phyloP scores from a whole-genome alignment of 2,888 invertebrate genomes.

The Suillia variegata region DNA sequence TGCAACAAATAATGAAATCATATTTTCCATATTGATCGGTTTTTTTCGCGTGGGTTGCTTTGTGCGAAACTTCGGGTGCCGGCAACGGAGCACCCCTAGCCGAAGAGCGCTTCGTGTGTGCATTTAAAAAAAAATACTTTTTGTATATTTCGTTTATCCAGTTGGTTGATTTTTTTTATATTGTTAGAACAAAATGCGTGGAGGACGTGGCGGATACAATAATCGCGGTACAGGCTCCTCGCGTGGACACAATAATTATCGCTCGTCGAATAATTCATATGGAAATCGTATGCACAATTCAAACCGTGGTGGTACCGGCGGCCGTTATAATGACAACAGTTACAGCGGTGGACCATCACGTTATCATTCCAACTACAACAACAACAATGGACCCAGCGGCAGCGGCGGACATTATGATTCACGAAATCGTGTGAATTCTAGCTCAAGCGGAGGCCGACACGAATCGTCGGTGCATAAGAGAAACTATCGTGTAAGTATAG shows the following conservation, averaged over 20 bases:
- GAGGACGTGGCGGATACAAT: constrained; percentile 47
- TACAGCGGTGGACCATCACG: constrained; percentile 39
- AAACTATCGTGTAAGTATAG: constrained; percentile 51
- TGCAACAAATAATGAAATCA: too few relatives aligned
- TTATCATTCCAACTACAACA: constrained; percentile 44
- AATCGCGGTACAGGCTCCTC: constrained; percentile 47
- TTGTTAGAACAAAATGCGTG: constrained; percentile 55
- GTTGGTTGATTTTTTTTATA: neutral
- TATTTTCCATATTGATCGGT: too few relatives aligned
- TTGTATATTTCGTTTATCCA: too few relatives aligned
- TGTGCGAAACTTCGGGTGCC: too few relatives aligned
- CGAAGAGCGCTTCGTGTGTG: too few relatives aligned
- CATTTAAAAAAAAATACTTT: too few relatives aligned
- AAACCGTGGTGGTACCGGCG: constrained; percentile 45
- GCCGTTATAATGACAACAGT: constrained; percentile 46
- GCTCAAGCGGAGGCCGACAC: constrained; percentile 33
- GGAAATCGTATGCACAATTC: constrained; percentile 52
- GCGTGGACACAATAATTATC: constrained; percentile 44
- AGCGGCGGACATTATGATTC: constrained; percentile 49
- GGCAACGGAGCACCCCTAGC: too few relatives aligned
- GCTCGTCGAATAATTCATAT: constrained; percentile 45
- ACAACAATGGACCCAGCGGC: constrained; percentile 31
- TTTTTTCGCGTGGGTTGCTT: too few relatives aligned
- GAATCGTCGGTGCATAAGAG: constrained; percentile 51
- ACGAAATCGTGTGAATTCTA: constrained; percentile 36